These are phyloP conservation scores for Rhyzopertha dominica DNA, from an alignment of 1,140 invertebrate genomes.

Conservation along the genomic window DNA sequence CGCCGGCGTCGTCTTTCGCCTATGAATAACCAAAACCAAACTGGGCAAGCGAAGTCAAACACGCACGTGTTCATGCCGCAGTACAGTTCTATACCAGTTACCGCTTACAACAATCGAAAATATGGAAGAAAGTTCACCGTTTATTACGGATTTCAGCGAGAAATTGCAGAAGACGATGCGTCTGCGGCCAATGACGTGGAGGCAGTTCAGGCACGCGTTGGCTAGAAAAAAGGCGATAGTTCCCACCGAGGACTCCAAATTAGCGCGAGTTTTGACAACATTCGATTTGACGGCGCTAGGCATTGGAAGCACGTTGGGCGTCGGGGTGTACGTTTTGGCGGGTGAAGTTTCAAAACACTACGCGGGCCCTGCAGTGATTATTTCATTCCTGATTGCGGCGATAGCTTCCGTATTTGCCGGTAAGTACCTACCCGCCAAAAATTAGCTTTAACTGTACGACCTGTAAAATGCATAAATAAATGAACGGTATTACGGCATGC, in stretches of 20 bases:
- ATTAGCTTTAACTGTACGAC: not conserved
- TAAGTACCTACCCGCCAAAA: slow-evolving; percentile 39
- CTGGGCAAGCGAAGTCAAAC: too few species aligned
- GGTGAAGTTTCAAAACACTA: slow-evolving; percentile 60
- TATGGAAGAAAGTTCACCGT: not conserved
- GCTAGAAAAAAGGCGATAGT: slow-evolving; percentile 39
- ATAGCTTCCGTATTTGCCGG: slow-evolving; percentile 65
- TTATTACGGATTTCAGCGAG: not conserved
- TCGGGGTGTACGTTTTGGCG: slow-evolving; percentile 65
- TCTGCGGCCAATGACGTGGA: slow-evolving; percentile 22
- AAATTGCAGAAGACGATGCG: slow-evolving; percentile 28
- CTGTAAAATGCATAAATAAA: too few species aligned
- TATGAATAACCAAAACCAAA: too few species aligned
- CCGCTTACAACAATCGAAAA: not conserved
- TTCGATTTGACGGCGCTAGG: slow-evolving; percentile 60
- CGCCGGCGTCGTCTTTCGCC: too few species aligned
- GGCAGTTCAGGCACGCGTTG: slow-evolving; percentile 22
- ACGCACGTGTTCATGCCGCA: too few species aligned
- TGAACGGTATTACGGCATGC: too few species aligned
- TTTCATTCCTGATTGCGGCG: slow-evolving; percentile 64
- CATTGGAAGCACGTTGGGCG: slow-evolving; percentile 62
- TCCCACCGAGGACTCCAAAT: slow-evolving; percentile 50
- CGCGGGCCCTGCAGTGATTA: slow-evolving; percentile 59
- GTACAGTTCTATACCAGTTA: too few species aligned
- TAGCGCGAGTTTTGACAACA: slow-evolving; percentile 65